Conservation (phyloP, 2,888 invertebrate genomes). For the Eugnorisma glareosa region DNA sequence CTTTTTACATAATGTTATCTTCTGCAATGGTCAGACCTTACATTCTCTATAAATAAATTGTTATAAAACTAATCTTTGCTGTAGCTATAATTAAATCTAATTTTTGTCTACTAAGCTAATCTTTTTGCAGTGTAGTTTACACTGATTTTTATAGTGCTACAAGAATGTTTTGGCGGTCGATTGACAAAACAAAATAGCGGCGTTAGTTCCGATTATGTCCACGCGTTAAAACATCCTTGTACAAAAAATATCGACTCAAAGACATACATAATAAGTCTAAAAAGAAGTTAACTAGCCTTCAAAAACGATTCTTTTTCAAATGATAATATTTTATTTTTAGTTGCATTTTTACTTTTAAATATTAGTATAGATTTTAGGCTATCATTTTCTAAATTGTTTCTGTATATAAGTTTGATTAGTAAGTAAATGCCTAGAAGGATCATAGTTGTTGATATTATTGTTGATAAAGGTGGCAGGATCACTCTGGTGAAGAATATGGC, state of each 20-base stretch:
- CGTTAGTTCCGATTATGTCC: not conserved
- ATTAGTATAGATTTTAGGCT: constrained; percentile 76
- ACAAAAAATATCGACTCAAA: constrained; percentile 36
- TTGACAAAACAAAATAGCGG: not conserved
- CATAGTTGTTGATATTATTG: constrained; percentile 71
- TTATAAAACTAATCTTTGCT: constrained; percentile 40
- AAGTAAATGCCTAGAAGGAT: constrained; percentile 79
- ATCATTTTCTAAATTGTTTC: constrained; percentile 73
- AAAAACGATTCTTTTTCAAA: constrained; percentile 83
- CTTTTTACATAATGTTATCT: not conserved
- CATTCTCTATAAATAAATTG: constrained; percentile 28
- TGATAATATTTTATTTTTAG: constrained; percentile 79
- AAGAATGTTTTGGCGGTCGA: not conserved
- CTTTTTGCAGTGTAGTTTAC: not conserved
- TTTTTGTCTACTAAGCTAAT: not conserved
- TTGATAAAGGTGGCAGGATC: constrained; percentile 87
- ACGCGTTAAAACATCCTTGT: not conserved
- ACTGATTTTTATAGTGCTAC: not conserved
- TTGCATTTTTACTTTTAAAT: constrained; percentile 79
- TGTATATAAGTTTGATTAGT: constrained; percentile 77
- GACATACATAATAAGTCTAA: constrained; percentile 25
- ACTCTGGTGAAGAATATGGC: constrained; percentile 88
- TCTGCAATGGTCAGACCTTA: constrained; percentile 29
- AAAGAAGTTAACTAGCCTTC: constrained; percentile 68
- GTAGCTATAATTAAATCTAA: constrained; percentile 16